Evolutionary conservation across 2,888 invertebrate species (phyloP).

Genomic region (Volucella inanis): DNA sequence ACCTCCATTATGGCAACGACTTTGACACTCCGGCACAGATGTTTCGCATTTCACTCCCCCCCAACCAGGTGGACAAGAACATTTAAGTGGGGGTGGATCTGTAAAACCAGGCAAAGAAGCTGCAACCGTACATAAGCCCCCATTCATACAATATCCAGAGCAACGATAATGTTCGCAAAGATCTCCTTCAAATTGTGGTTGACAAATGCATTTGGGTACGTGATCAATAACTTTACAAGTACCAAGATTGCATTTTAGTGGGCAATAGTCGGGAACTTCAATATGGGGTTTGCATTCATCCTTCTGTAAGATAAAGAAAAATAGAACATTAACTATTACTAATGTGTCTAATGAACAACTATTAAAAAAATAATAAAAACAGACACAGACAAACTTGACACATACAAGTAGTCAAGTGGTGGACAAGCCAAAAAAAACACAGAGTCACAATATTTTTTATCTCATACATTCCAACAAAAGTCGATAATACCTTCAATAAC

Average conservation of each 20-base stretch:
- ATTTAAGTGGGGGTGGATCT: slow-evolving; percentile 82
- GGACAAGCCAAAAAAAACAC: too few species aligned
- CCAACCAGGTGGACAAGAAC: slow-evolving; percentile 86
- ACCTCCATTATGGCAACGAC: slow-evolving; percentile 86
- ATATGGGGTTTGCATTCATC: slow-evolving; percentile 80
- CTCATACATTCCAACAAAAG: too few species aligned
- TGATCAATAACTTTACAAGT: slow-evolving; percentile 84
- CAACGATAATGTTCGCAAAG: slow-evolving; percentile 88
- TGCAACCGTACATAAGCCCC: slow-evolving; percentile 85
- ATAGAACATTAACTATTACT: too few species aligned
- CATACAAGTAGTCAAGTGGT: too few species aligned
- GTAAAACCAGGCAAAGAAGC: slow-evolving; percentile 79
- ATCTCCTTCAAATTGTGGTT: slow-evolving; percentile 86
- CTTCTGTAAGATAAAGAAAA: slow-evolving; percentile 46
- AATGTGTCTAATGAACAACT: too few species aligned
- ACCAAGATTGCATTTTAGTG: slow-evolving; percentile 86
- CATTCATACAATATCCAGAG: slow-evolving; percentile 87
- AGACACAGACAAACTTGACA: too few species aligned
- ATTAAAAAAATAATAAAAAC: too few species aligned
- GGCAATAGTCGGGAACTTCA: slow-evolving; percentile 83
- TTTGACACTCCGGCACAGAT: slow-evolving; percentile 85
- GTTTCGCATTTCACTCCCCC: slow-evolving; percentile 87
- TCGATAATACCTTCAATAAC: too few species aligned
- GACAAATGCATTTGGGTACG: slow-evolving; percentile 87
- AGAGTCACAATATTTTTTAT: too few species aligned